Evolutionary conservation across 1,140 invertebrate species (phyloP), one percentile per base, ranked within the genome.

Genomic region (Akabosia matsudoensis): DNA sequence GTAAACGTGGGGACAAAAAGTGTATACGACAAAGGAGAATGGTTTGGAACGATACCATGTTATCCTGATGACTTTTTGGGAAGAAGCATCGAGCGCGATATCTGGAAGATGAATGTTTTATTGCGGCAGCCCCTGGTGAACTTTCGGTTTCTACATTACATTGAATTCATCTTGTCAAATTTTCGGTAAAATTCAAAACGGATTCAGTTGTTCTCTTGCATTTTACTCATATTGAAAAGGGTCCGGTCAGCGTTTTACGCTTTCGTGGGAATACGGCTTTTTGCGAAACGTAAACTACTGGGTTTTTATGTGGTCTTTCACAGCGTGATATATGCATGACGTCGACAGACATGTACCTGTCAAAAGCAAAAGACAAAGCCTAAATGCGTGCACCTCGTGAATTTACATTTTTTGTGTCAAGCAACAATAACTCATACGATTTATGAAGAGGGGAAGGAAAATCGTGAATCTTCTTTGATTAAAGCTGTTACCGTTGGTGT

Each of bases 331-430:
- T 18, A 10, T 18, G 7, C 37, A 7, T 45, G 24, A 61, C 54
- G n/a, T 61, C 26, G 54, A 61, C 54, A 67, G 61, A 67, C 61
- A 67, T 67, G 61, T n/a, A 31, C 10, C 61, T 67, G 61, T 67
- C 61, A 67, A 30, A 67, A 67, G 31, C 61, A 67, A 61, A 22
- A 61, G n/a, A 10, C 37, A 18, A 45, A 45, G 18, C 18, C 18
- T 18, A 45, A 45, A 45, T 18, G 37, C 18, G 37, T n/a, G n/a
- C n/a, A n/a, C n/a, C 37, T 45, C 7, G 37, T 45, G 37, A 7
- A 45, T 45, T 45, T 18, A 10, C 37, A 18, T 45, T 45, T 45
- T 45, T 45, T 7, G 37, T 45, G n/a, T n/a, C n/a, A n/a, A n/a
- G n/a, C n/a, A n/a, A n/a, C n/a, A n/a, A n/a, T n/a, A n/a, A n/a